Percentiles rank a stretch among this genome's conserved stretches.
Evolutionary conservation across 2,113 vertebrate species (phyloP).

Genomic region (Eulemur rufifrons): DNA sequence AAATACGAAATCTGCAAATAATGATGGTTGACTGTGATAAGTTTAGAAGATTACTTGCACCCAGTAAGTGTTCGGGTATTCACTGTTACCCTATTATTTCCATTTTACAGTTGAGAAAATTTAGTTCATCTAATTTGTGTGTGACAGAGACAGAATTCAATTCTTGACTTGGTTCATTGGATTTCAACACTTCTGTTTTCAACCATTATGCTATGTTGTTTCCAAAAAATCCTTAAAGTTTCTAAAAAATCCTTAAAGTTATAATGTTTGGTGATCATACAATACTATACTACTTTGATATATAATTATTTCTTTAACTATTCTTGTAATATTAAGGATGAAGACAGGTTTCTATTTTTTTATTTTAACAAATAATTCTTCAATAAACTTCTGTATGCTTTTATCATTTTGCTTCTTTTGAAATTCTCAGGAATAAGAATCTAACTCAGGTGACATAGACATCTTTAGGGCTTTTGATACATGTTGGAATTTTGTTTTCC

Average conservation of each 20-base stretch:
- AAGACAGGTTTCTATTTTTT: background rate
- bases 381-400: background rate
- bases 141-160: background rate
- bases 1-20: background rate
- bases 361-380: background rate
- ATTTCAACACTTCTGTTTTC: constrained; percentile 35
- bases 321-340: background rate
- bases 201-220: background rate
- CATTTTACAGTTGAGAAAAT: constrained; percentile 41
- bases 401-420: constrained; percentile 14
- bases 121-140: constrained; percentile 41
- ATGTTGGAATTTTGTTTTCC: background rate
- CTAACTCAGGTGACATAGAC: background rate
- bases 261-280: background rate
- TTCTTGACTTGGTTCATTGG: constrained; percentile 10
- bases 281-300: constrained; percentile 1
- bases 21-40: background rate
- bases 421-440: constrained; percentile 31
- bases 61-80: background rate
- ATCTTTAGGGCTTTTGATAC: background rate
- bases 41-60: background rate
- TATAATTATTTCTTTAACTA: background rate
- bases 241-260: background rate
- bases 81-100: background rate
- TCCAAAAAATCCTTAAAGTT: background rate